phyloP scores from a whole-genome alignment of 1,140 invertebrate genomes.

The Cyclina sinensis region DNA sequence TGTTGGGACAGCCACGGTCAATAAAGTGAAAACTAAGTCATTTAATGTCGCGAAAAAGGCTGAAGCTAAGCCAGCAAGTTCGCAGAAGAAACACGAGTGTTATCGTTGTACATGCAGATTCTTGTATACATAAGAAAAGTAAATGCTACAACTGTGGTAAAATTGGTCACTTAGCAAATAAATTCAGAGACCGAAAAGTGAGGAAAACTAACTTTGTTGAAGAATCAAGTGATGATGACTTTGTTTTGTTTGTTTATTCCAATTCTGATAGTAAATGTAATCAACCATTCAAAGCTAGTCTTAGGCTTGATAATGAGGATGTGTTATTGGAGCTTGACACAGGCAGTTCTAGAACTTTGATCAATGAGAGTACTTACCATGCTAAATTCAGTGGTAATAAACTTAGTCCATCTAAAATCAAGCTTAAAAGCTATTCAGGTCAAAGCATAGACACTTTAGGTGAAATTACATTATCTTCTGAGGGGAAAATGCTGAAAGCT shows the following conservation, averaged over 20 bases:
- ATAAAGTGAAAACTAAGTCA: constrained; percentile 1
- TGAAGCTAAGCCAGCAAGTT: background rate
- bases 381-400: constrained; percentile 1
- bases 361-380: constrained; percentile 1
- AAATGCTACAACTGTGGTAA: constrained; percentile 24
- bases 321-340: constrained; percentile 44
- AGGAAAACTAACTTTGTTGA: background rate
- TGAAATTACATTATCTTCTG: background rate
- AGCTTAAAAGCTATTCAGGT: constrained; percentile 34
- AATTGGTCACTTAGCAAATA: constrained; percentile 30
- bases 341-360: constrained; percentile 26
- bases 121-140: background rate
- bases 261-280: background rate
- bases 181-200: background rate
- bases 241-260: no score
- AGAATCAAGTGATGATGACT: background rate
- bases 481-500: background rate
- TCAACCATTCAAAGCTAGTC: background rate
- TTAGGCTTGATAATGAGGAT: background rate
- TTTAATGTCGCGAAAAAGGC: no score
- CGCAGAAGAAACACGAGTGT: background rate
- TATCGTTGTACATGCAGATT: constrained; percentile 36
- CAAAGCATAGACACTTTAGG: constrained; percentile 4
- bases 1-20: background rate
- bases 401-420: background rate